These are phyloP conservation scores for Platichthys flesus DNA, from an alignment of 2,113 vertebrate species.

Conservation along the genomic window DNA sequence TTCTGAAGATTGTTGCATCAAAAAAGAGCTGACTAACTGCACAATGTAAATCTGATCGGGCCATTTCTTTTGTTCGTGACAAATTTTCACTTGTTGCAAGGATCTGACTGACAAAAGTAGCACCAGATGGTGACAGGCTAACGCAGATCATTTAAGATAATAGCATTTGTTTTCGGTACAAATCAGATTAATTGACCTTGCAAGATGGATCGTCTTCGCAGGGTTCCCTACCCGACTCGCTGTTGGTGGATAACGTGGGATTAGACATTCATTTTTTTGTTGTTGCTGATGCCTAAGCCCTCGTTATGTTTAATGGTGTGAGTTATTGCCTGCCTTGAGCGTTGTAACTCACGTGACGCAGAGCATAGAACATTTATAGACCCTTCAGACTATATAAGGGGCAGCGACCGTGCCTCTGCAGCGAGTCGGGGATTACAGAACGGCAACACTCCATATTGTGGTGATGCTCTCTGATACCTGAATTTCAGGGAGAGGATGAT, in stretches of 20 bases:
- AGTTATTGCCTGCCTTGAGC: constrained; percentile 81
- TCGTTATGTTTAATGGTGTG: constrained; percentile 84
- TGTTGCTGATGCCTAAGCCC: constrained; percentile 74
- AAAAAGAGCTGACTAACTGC: not conserved
- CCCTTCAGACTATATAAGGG: constrained; percentile 65
- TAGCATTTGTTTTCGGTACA: constrained; percentile 35
- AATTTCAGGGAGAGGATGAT: constrained; percentile 36
- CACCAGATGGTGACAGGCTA: constrained; percentile 3
- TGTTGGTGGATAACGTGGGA: constrained; percentile 46
- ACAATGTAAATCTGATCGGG: not conserved
- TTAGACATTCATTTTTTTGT: constrained; percentile 73
- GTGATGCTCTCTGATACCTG: constrained; percentile 21
- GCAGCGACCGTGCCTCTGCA: constrained; percentile 37
- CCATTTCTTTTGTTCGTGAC: not conserved
- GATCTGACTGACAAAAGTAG: not conserved
- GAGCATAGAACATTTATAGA: constrained; percentile 77
- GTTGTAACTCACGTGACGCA: constrained; percentile 75
- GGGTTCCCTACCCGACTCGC: constrained; percentile 20
- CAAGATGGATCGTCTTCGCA: constrained; percentile 31
- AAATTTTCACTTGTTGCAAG: constrained; percentile 2
- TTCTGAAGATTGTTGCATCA: not conserved
- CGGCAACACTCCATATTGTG: constrained; percentile 25
- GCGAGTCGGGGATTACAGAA: constrained; percentile 45
- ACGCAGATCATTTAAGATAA: constrained; percentile 27
- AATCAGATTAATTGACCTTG: constrained; percentile 48